phyloP scores from a whole-genome alignment of 2,797 vertebrate genomes.

The Acanthornis magna region DNA sequence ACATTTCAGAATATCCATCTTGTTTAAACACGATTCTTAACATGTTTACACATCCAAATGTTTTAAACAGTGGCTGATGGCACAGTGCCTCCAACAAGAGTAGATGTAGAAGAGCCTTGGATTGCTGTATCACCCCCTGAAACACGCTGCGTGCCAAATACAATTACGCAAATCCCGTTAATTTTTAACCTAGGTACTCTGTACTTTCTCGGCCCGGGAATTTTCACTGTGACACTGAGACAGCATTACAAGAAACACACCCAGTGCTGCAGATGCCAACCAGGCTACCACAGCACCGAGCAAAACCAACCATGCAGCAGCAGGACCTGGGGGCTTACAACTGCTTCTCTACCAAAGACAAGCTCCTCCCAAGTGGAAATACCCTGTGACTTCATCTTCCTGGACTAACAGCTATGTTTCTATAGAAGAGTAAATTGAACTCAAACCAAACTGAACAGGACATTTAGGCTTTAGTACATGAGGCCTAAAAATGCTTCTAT shows the following conservation, averaged over 20 bases:
- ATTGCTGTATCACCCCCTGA: neutral
- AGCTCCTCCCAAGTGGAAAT: neutral
- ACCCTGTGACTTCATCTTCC: neutral
- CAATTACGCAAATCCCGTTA: neutral
- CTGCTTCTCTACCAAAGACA: neutral
- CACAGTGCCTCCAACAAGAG: neutral
- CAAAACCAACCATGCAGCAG: neutral
- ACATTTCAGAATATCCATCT: neutral
- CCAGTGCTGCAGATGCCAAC: neutral
- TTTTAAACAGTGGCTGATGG: constrained; percentile 39
- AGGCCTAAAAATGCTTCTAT: neutral
- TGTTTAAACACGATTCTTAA: neutral
- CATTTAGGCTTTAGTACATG: rapidly evolving
- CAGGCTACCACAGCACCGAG: neutral
- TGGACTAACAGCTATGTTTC: neutral
- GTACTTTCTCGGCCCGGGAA: neutral
- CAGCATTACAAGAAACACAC: neutral
- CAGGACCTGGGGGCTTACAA: neutral
- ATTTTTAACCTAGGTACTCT: constrained; percentile 14
- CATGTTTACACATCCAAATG: neutral
- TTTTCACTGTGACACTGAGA: neutral
- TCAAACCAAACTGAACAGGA: neutral
- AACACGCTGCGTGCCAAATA: neutral
- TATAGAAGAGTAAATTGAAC: neutral
- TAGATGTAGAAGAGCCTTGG: neutral